A percentile compares a stretch with the other conserved stretches of the same genome.
Evolutionary conservation across 35 echinoderm and acorn worm genomes (phyloP).

Genomic region (Apostichopus parvimensis): DNA sequence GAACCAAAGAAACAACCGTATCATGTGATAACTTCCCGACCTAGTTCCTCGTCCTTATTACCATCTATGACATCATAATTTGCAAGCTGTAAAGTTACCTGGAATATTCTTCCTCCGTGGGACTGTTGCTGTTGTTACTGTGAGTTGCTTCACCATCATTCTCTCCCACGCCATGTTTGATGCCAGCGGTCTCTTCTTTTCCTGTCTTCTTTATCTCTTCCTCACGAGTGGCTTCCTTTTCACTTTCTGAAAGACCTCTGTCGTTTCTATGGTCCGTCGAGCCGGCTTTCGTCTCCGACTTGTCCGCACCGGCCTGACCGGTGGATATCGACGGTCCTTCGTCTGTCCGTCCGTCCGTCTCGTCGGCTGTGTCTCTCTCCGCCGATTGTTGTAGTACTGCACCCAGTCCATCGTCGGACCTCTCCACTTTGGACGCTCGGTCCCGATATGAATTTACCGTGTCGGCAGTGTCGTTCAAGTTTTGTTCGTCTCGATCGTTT

Average conservation of each 20-base stretch:
- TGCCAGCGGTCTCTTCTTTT: background rate
- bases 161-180: background rate
- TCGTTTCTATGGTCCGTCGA: background rate
- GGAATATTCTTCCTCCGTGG: conserved; percentile 13
- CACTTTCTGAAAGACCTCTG: background rate
- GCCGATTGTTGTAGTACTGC: background rate
- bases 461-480: background rate
- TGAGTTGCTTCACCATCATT: background rate
- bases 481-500: background rate
- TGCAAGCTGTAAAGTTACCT: background rate
- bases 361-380: background rate
- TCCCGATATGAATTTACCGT: background rate
- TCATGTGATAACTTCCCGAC: too few relatives aligned
- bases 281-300: too few relatives aligned
- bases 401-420: background rate
- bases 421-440: background rate
- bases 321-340: too few relatives aligned
- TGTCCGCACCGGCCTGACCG: too few relatives aligned
- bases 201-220: background rate
- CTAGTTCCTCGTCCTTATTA: too few relatives aligned
- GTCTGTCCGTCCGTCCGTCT: background rate
- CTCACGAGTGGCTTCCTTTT: background rate
- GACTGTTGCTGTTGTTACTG: conserved; percentile 19
- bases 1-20: background rate
- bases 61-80: too few relatives aligned